phyloP scores from a whole-genome alignment of 2,797 vertebrate genomes.

The Knipowitschia caucasica region DNA sequence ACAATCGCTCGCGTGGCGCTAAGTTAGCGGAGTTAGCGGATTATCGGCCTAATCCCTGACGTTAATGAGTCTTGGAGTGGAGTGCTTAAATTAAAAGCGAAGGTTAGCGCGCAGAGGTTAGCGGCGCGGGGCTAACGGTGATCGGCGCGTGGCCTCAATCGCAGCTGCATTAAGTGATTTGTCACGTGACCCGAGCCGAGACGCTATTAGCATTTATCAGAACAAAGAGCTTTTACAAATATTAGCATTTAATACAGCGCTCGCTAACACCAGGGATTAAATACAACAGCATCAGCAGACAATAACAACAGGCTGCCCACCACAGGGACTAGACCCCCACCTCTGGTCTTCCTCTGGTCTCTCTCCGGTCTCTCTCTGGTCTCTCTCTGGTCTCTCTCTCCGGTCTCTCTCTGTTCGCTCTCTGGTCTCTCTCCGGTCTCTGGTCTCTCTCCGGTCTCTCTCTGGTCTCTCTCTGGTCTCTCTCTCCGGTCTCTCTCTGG shows the following conservation, averaged over 20 bases:
- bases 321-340: too few species aligned
- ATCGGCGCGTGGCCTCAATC: slow-evolving; percentile 55
- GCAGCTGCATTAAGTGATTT: slow-evolving; percentile 77
- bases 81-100: slow-evolving; percentile 82
- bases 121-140: background rate
- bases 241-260: slow-evolving; percentile 3
- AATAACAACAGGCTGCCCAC: background rate
- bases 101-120: slow-evolving; percentile 18
- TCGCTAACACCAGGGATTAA: slow-evolving; percentile 2
- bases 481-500: too few species aligned
- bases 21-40: slow-evolving; percentile 2
- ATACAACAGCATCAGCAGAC: background rate
- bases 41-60: slow-evolving; percentile 63
- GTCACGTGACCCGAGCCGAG: slow-evolving; percentile 44
- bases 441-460: too few species aligned
- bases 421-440: too few species aligned
- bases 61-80: slow-evolving; percentile 79
- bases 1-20: slow-evolving; percentile 1
- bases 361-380: too few species aligned
- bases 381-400: too few species aligned
- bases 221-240: background rate
- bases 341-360: too few species aligned
- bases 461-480: too few species aligned
- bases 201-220: slow-evolving; percentile 2
- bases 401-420: too few species aligned